These are phyloP conservation scores for Centruroides vittatus DNA, from an alignment of 1,140 invertebrate genomes.

Conservation along the genomic window DNA sequence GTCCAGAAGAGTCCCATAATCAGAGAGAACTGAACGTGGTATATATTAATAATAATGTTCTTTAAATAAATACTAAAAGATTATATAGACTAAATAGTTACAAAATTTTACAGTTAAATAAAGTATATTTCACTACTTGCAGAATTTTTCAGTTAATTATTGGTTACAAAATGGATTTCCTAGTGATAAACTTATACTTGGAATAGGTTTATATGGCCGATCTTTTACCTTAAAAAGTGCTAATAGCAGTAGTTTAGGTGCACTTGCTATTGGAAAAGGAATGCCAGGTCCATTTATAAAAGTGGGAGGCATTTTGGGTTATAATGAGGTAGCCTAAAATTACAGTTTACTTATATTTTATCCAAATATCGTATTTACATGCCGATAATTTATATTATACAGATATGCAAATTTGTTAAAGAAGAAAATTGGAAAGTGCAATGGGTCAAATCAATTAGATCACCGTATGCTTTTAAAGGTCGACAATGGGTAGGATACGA, in stretches of 20 bases:
- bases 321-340: constrained; percentile 42
- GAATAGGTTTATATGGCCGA: constrained; percentile 25
- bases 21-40: constrained; percentile 7
- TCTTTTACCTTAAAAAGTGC: constrained; percentile 23
- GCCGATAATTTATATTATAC: background rate
- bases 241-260: constrained; percentile 20
- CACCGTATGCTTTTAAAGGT: constrained; percentile 32
- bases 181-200: constrained; percentile 29
- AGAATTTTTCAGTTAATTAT: constrained; percentile 65
- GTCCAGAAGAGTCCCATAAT: constrained; percentile 42
- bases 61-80: constrained; percentile 27
- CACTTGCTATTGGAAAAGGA: constrained; percentile 33
- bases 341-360: too few relatives aligned
- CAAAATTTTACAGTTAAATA: too few relatives aligned
- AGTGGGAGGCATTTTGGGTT: constrained; percentile 51
- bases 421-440: constrained; percentile 30
- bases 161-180: constrained; percentile 70
- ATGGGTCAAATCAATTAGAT: constrained; percentile 38
- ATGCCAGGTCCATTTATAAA: constrained; percentile 49
- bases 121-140: too few relatives aligned
- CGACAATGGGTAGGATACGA: constrained; percentile 36
- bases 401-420: constrained; percentile 21
- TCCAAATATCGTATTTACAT: too few relatives aligned
- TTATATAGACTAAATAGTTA: too few relatives aligned
- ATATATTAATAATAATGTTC: constrained; percentile 40